Evolutionary conservation across 1,140 invertebrate species (phyloP).

Genomic region (Drosophila sulfurigaster): DNA sequence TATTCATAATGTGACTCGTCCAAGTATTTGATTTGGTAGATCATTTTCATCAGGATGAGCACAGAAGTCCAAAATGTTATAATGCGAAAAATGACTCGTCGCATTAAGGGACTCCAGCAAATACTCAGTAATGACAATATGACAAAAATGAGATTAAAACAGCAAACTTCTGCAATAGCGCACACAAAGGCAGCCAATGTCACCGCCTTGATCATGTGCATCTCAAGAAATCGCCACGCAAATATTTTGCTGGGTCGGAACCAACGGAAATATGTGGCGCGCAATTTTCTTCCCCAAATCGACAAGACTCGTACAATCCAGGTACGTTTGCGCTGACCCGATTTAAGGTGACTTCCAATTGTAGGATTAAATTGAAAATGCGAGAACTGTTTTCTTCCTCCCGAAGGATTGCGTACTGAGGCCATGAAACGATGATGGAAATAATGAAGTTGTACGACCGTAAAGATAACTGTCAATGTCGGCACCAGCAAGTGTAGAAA

Average conservation of each 20-base stretch:
- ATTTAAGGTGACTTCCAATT: neutral
- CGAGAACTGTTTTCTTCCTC: neutral
- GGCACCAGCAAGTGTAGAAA: slow-evolving; percentile 96
- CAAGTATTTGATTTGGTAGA: slow-evolving; percentile 97
- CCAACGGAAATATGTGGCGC: slow-evolving; percentile 29
- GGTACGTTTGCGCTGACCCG: slow-evolving; percentile 16
- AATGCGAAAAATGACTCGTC: slow-evolving; percentile 90
- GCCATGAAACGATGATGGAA: slow-evolving; percentile 90
- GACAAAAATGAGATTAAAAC: slow-evolving; percentile 90
- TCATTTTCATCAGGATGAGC: slow-evolving; percentile 95
- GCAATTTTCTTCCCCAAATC: slow-evolving; percentile 24
- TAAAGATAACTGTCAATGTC: slow-evolving; percentile 96
- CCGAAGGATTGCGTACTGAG: slow-evolving; percentile 53
- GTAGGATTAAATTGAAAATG: too few species aligned
- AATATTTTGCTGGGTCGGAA: slow-evolving; percentile 61
- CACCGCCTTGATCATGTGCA: slow-evolving; percentile 96
- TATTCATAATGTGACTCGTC: slow-evolving; percentile 86
- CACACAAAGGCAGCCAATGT: slow-evolving; percentile 89
- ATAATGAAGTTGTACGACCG: slow-evolving; percentile 98
- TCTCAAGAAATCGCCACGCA: slow-evolving; percentile 93
- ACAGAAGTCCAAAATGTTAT: slow-evolving; percentile 92
- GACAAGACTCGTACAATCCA: slow-evolving; percentile 45
- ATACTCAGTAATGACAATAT: slow-evolving; percentile 90
- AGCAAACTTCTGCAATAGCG: slow-evolving; percentile 62
- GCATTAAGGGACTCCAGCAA: slow-evolving; percentile 88